phyloP scores from a whole-genome alignment of 1,140 invertebrate species.

The Meteorus sp. region DNA sequence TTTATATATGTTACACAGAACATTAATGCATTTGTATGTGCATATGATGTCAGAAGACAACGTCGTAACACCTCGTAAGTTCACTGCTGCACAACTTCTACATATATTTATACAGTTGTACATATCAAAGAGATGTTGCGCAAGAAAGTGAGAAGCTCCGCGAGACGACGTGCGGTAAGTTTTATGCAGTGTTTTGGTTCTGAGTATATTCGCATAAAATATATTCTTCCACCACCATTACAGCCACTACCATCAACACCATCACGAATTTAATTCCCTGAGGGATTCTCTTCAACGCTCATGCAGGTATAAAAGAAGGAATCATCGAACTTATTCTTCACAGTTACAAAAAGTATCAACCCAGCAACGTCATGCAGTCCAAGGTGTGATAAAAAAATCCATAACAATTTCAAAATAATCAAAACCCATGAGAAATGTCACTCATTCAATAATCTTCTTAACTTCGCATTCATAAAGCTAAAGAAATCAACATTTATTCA shows the following conservation, averaged over 20 bases:
- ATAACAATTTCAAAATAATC: background rate
- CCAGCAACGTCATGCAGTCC: conserved; percentile 46
- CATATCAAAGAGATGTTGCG: background rate
- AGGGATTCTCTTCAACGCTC: conserved; percentile 42
- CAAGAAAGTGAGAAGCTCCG: conserved; percentile 20
- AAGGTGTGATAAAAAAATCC: conserved; percentile 39
- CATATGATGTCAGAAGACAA: too few species aligned
- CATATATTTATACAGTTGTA: conserved; percentile 4
- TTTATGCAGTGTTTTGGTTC: background rate
- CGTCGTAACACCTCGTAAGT: background rate
- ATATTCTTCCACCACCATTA: conserved; percentile 9
- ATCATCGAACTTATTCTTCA: conserved; percentile 45
- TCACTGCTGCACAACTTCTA: conserved; percentile 22
- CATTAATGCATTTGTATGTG: too few species aligned
- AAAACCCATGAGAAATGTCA: too few species aligned
- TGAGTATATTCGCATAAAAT: background rate
- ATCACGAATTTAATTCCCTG: too few species aligned
- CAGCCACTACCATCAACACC: background rate
- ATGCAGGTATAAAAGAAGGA: conserved; percentile 49
- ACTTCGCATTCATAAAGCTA: too few species aligned
- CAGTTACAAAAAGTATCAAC: conserved; percentile 36
- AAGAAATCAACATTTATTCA: conserved; percentile 3
- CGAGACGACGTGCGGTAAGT: background rate
- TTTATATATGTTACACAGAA: too few species aligned
- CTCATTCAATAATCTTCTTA: too few species aligned